Conservation (phyloP, 2,888 invertebrate genomes). For the Hemithea aestivaria region DNA sequence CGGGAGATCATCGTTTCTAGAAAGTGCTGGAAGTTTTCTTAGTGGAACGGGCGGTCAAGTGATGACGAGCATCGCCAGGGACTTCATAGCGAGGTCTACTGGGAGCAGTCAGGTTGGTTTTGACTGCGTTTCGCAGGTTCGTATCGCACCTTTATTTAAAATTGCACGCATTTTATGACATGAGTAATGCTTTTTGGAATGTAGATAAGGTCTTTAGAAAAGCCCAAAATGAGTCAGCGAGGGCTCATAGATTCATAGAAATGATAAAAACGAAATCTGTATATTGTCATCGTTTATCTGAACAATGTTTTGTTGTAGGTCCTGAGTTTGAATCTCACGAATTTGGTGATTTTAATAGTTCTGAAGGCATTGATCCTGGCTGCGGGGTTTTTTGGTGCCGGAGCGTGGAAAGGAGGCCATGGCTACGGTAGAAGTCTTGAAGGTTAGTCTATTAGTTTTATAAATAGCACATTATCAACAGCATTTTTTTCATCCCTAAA, state of each 20-base stretch:
- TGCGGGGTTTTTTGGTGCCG: conserved; percentile 87
- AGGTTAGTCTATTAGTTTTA: conserved; percentile 49
- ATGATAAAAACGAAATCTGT: too few relatives aligned
- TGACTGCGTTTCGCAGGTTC: conserved; percentile 76
- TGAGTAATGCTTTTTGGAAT: conserved; percentile 35
- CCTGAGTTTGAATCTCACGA: conserved; percentile 89
- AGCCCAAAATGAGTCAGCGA: not conserved
- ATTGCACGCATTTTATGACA: conserved; percentile 31
- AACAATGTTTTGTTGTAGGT: conserved; percentile 74
- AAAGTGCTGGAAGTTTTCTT: conserved; percentile 62
- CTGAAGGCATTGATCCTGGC: conserved; percentile 90
- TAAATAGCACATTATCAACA: too few relatives aligned
- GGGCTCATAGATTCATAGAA: too few relatives aligned
- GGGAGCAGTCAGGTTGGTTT: conserved; percentile 84
- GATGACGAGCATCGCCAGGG: conserved; percentile 81
- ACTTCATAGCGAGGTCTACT: conserved; percentile 83
- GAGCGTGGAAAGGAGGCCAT: conserved; percentile 81
- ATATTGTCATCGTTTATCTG: too few relatives aligned
- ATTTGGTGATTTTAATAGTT: conserved; percentile 87
- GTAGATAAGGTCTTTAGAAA: conserved; percentile 18
- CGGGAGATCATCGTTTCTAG: conserved; percentile 58
- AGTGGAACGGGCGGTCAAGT: conserved; percentile 73
- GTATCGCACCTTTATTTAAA: conserved; percentile 41
- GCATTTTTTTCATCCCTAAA: too few relatives aligned
- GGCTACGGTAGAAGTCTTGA: conserved; percentile 80